Conservation (phyloP, 2,113 vertebrate species). For the Perognathus longimembris region DNA sequence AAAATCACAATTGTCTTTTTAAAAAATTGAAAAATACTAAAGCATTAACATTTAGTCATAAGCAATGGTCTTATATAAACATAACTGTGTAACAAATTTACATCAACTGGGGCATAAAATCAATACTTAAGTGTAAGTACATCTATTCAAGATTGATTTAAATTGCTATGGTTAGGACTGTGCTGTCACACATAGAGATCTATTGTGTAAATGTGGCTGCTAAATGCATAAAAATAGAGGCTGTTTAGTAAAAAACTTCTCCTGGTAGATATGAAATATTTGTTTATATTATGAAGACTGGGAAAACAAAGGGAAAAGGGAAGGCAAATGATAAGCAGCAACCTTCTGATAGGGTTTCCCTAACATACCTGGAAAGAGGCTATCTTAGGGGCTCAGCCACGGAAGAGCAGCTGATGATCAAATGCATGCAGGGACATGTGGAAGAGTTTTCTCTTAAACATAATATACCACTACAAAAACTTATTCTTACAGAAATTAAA, state of each 20-base stretch:
- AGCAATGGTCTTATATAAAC: conserved; percentile 34
- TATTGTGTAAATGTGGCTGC: conserved; percentile 36
- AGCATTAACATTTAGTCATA: conserved; percentile 22
- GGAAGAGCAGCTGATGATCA: neutral
- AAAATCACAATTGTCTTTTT: neutral
- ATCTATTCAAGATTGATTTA: conserved; percentile 59
- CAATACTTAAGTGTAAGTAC: conserved; percentile 47
- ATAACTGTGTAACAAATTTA: conserved; percentile 45
- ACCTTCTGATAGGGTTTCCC: neutral
- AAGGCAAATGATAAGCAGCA: neutral
- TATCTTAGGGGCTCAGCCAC: neutral
- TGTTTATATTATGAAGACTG: neutral
- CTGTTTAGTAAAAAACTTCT: conserved; percentile 27
- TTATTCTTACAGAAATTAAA: neutral
- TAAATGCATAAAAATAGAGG: conserved; percentile 70
- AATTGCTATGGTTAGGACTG: conserved; percentile 62
- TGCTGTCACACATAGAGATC: conserved; percentile 21
- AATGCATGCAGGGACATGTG: neutral
- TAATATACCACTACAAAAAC: neutral
- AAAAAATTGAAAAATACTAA: conserved; percentile 40
- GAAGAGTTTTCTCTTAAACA: neutral
- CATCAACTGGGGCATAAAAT: conserved; percentile 15
- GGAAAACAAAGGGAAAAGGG: conserved; percentile 32
- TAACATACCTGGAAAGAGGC: neutral
- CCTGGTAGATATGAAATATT: conserved; percentile 28